Percentiles rank a stretch among this genome's conserved stretches.
These are phyloP conservation scores for Apodemia hepburni DNA, from an alignment of 2,888 invertebrate genomes.

Conservation along the genomic window DNA sequence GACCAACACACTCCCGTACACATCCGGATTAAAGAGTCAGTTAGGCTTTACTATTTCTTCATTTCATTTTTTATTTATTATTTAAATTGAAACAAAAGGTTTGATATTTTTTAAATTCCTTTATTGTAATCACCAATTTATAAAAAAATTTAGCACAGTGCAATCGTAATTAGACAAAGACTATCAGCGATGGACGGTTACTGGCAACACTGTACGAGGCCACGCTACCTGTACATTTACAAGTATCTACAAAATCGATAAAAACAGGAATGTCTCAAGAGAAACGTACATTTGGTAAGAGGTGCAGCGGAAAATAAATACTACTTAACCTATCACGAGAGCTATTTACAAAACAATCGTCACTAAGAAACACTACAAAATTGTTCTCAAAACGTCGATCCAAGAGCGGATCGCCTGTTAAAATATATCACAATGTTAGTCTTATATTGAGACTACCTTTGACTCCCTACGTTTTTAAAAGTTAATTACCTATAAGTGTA, in stretches of 20 bases:
- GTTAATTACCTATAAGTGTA: conserved; percentile 6
- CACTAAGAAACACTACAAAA: conserved; percentile 25
- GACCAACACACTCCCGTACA: no score
- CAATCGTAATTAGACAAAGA: background rate
- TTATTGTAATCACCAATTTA: conserved; percentile 29
- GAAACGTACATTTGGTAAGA: background rate
- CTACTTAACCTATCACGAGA: conserved; percentile 28
- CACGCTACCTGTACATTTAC: background rate
- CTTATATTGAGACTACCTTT: conserved; percentile 5
- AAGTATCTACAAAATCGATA: background rate
- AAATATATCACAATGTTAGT: conserved; percentile 21
- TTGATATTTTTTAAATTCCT: conserved; percentile 17
- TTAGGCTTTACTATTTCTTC: no score
- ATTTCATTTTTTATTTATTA: no score
- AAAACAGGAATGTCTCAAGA: conserved; percentile 8
- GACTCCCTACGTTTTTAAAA: background rate
- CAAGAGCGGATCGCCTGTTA: conserved; percentile 13
- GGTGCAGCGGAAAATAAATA: conserved; percentile 27
- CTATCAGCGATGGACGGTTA: background rate
- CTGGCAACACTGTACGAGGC: background rate
- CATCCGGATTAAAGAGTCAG: no score
- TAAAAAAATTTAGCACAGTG: conserved; percentile 20
- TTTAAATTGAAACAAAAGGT: no score
- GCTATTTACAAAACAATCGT: conserved; percentile 6
- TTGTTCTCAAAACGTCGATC: conserved; percentile 17